These are phyloP conservation scores for Bagarius yarrelli DNA, from an alignment of 2,113 vertebrate genomes.

Conservation along the genomic window DNA sequence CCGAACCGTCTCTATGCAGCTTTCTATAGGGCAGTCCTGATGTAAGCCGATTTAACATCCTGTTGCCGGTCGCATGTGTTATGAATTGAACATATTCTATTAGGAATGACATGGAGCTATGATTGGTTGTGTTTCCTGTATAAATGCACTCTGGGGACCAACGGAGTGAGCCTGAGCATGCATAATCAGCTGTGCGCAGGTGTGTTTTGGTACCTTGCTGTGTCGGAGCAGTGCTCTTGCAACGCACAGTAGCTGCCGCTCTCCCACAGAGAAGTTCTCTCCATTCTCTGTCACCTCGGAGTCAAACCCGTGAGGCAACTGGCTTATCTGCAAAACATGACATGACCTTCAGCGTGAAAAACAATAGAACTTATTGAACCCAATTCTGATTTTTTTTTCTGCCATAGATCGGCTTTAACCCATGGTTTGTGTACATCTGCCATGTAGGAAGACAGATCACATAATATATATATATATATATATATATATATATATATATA, in stretches of 20 bases:
- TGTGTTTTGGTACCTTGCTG: slow-evolving; percentile 72
- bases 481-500: too few relatives aligned
- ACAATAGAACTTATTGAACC: too few relatives aligned
- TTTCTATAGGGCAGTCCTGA: neutral
- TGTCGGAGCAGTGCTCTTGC: slow-evolving; percentile 76
- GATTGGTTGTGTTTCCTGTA: neutral
- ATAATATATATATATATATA: too few relatives aligned
- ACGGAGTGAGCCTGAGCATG: slow-evolving; percentile 5
- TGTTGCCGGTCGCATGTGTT: neutral
- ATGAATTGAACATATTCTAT: slow-evolving; percentile 25
- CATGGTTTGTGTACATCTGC: too few relatives aligned
- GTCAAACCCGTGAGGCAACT: slow-evolving; percentile 70
- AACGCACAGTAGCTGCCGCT: slow-evolving; percentile 77
- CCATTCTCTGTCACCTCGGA: slow-evolving; percentile 78
- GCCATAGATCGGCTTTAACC: too few relatives aligned
- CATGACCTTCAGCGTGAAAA: neutral
- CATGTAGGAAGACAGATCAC: too few relatives aligned
- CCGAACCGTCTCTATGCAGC: neutral
- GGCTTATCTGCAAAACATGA: slow-evolving; percentile 65
- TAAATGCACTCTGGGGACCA: slow-evolving; percentile 8
- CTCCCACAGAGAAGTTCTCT: slow-evolving; percentile 80
- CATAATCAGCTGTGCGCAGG: slow-evolving; percentile 20
- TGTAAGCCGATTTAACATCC: neutral
- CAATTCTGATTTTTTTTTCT: too few relatives aligned
- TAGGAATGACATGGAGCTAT: neutral